A percentile compares a stretch with the other conserved stretches of the same genome.
phyloP scores from a whole-genome alignment of 2,888 invertebrate species.

The Hanleya hanleyi region DNA sequence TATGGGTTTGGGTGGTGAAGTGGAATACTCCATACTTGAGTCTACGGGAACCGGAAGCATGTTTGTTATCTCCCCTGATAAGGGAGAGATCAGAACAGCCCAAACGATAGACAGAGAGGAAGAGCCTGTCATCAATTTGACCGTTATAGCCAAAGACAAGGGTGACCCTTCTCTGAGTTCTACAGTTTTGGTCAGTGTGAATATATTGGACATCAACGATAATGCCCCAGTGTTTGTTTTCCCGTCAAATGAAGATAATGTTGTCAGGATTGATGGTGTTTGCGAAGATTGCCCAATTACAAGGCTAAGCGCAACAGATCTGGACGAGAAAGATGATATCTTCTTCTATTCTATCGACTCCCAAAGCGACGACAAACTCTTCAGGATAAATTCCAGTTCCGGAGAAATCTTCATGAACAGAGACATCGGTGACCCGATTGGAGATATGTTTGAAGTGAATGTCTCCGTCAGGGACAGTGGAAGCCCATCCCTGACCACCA shows the following conservation, averaged over 20 bases:
- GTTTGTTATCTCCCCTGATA: slow-evolving; percentile 14
- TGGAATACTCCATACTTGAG: slow-evolving; percentile 14
- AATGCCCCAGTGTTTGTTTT: slow-evolving; percentile 31
- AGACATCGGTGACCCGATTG: background rate
- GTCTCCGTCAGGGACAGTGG: background rate
- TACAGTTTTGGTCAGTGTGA: slow-evolving; percentile 32
- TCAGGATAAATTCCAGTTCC: background rate
- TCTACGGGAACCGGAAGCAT: background rate
- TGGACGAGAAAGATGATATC: background rate
- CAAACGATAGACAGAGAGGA: slow-evolving; percentile 40
- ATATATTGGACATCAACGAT: slow-evolving; percentile 41
- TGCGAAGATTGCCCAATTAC: background rate
- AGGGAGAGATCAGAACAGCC: slow-evolving; percentile 30
- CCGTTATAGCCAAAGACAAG: slow-evolving; percentile 25
- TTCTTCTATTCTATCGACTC: background rate
- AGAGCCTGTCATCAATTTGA: slow-evolving; percentile 16
- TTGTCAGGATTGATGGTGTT: background rate
- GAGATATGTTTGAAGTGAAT: background rate
- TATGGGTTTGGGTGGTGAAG: slow-evolving; percentile 22
- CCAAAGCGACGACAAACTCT: no score
- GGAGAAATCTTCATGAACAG: background rate
- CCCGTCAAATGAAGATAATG: background rate
- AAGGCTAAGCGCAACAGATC: background rate
- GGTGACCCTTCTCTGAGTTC: slow-evolving; percentile 12
- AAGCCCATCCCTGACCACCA: background rate